These are phyloP conservation scores for Drosophila kohkoa DNA, from an alignment of 1,140 invertebrate genomes.

Conservation along the genomic window DNA sequence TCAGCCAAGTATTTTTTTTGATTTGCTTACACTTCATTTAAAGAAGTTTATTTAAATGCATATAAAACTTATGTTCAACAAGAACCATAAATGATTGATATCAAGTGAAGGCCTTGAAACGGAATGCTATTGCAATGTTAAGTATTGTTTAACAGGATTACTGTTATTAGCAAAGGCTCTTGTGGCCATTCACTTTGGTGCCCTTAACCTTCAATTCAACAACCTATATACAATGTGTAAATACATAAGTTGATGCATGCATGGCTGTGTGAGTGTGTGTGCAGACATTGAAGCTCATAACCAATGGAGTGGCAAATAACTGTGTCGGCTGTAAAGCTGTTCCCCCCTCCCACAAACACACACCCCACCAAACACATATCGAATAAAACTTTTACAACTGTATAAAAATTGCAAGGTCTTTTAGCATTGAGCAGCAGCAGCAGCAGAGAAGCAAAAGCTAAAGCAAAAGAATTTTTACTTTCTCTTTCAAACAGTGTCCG, in stretches of 20 bases:
- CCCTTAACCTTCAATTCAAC: conserved; percentile 33
- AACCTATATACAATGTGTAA: conserved; percentile 13
- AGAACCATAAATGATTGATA: background rate
- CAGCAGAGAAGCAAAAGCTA: conserved; percentile 51
- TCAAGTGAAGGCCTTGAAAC: background rate
- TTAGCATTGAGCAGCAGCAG: conserved; percentile 59
- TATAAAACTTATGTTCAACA: background rate
- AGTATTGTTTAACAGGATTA: conserved; percentile 26
- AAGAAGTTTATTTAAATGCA: background rate
- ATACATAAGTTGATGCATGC: conserved; percentile 20
- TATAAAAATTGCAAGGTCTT: conserved; percentile 83
- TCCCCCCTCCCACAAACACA: background rate
- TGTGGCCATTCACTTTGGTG: conserved; percentile 18
- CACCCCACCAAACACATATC: conserved; percentile 73
- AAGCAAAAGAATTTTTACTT: conserved; percentile 80
- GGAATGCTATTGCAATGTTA: conserved; percentile 5
- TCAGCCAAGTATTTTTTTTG: background rate
- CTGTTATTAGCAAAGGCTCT: conserved; percentile 25
- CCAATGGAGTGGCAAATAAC: conserved; percentile 75
- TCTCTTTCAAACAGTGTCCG: conserved; percentile 66
- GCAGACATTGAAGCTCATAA: conserved; percentile 57
- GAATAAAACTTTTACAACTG: conserved; percentile 83
- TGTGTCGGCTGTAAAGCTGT: conserved; percentile 61
- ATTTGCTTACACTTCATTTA: background rate
- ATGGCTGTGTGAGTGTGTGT: conserved; percentile 16